Conservation (phyloP, 2,888 invertebrate species). For the Eupeodes latifasciatus region DNA sequence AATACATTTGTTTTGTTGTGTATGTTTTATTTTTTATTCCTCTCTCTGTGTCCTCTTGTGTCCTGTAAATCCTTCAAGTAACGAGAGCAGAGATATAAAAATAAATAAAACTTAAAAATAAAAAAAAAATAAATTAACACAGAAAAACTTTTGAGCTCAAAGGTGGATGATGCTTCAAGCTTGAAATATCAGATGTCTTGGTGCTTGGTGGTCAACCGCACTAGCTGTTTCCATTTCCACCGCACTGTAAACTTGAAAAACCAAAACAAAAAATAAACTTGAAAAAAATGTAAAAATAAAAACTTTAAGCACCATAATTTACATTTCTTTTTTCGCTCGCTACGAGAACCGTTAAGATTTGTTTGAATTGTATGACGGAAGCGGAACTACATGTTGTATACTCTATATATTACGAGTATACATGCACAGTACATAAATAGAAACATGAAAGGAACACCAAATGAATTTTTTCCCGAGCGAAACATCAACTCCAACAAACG, state of each 20-base stretch:
- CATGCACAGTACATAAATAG: not conserved
- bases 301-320: slow-evolving; percentile 52
- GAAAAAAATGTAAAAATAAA: slow-evolving; percentile 17
- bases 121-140: slow-evolving; percentile 27
- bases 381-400: slow-evolving; percentile 14
- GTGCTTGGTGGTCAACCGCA: slow-evolving; percentile 46
- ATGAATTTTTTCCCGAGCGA: slow-evolving; percentile 67
- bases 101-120: slow-evolving; percentile 16
- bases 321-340: slow-evolving; percentile 29
- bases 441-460: slow-evolving; percentile 54
- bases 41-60: slow-evolving; percentile 43
- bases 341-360: slow-evolving; percentile 52
- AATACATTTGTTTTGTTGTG: slow-evolving; percentile 19
- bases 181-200: slow-evolving; percentile 62
- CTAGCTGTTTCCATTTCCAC: slow-evolving; percentile 6
- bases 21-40: slow-evolving; percentile 22
- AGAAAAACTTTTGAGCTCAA: slow-evolving; percentile 60
- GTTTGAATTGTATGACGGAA: slow-evolving; percentile 47
- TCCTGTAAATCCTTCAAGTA: slow-evolving; percentile 67
- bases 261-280: not conserved
- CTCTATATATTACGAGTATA: not conserved
- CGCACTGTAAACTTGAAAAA: slow-evolving; percentile 21
- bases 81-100: slow-evolving; percentile 58
- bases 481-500: slow-evolving; percentile 65
- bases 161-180: slow-evolving; percentile 68